These are phyloP conservation scores for Vandiemenella viatica DNA, from an alignment of 2,888 invertebrate genomes.

Conservation along the genomic window DNA sequence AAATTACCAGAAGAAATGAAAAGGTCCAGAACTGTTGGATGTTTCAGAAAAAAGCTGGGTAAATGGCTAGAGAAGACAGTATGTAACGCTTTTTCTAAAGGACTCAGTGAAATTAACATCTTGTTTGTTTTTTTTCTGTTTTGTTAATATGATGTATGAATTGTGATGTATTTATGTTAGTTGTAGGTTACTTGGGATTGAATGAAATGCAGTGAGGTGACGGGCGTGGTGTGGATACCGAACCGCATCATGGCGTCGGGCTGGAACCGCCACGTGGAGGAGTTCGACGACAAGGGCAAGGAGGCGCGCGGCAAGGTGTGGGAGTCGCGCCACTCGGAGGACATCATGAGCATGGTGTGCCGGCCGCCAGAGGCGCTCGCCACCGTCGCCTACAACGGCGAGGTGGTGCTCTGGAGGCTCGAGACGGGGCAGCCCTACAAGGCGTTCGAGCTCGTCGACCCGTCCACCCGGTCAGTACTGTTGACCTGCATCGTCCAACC, in stretches of 20 bases:
- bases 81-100: too few relatives aligned
- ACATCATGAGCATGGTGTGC: slow-evolving; percentile 54
- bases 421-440: slow-evolving; percentile 64
- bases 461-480: slow-evolving; percentile 39
- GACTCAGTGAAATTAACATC: too few relatives aligned
- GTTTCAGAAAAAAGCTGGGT: too few relatives aligned
- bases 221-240: slow-evolving; percentile 34
- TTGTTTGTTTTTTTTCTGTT: too few relatives aligned
- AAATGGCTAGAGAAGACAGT: too few relatives aligned
- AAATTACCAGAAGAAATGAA: too few relatives aligned
- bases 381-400: slow-evolving; percentile 63
- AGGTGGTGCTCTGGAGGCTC: slow-evolving; percentile 65
- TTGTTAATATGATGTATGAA: too few relatives aligned
- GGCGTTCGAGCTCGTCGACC: slow-evolving; percentile 35
- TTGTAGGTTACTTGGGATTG: too few relatives aligned
- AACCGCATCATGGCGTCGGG: slow-evolving; percentile 56
- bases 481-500: too few relatives aligned
- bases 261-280: slow-evolving; percentile 60
- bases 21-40: too few relatives aligned
- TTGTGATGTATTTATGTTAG: too few relatives aligned
- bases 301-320: slow-evolving; percentile 43
- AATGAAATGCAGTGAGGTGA: slow-evolving; percentile 33
- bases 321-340: slow-evolving; percentile 56
- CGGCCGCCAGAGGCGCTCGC: slow-evolving; percentile 48
- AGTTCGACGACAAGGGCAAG: slow-evolving; percentile 41